A percentile compares a stretch with the other conserved stretches of the same genome.
These are phyloP conservation scores for Poeciliopsis turneri DNA, from an alignment of 2,797 vertebrate species.

Conservation along the genomic window DNA sequence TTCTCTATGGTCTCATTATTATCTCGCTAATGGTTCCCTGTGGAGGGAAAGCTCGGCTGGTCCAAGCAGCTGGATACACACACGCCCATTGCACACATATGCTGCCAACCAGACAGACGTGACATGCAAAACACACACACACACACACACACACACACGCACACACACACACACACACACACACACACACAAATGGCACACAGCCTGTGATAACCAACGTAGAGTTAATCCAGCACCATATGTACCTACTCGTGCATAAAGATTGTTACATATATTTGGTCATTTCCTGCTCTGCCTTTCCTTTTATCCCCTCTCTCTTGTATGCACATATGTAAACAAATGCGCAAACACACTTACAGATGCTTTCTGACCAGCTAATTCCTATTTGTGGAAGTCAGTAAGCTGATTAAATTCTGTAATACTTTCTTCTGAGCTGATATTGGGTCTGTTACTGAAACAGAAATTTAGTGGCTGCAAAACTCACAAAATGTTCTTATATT, in stretches of 20 bases:
- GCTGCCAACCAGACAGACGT: slow-evolving; percentile 1
- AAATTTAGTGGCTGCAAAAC: slow-evolving; percentile 15
- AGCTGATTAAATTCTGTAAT: slow-evolving; percentile 32
- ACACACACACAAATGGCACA: not conserved
- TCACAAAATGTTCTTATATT: not conserved
- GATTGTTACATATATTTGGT: slow-evolving; percentile 48
- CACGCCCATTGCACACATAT: slow-evolving; percentile 19
- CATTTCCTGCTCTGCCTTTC: not conserved
- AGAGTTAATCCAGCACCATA: slow-evolving; percentile 54
- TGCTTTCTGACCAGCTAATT: slow-evolving; percentile 36
- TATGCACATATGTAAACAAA: not conserved
- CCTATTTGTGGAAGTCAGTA: slow-evolving; percentile 23
- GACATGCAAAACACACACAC: slow-evolving; percentile 4
- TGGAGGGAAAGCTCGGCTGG: slow-evolving; percentile 76
- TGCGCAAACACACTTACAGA: slow-evolving; percentile 11
- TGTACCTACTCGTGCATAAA: slow-evolving; percentile 52
- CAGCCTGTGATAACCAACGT: slow-evolving; percentile 26
- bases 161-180: too few relatives aligned
- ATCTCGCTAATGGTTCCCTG: slow-evolving; percentile 74
- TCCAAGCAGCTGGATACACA: slow-evolving; percentile 69
- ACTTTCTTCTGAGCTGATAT: slow-evolving; percentile 24
- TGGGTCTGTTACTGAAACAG: slow-evolving; percentile 22
- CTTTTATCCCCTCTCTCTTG: not conserved
- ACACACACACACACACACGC: not conserved
- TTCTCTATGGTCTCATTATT: slow-evolving; percentile 72